Conservation (phyloP, 2,113 vertebrate genomes). For the Bufo bufo region DNA sequence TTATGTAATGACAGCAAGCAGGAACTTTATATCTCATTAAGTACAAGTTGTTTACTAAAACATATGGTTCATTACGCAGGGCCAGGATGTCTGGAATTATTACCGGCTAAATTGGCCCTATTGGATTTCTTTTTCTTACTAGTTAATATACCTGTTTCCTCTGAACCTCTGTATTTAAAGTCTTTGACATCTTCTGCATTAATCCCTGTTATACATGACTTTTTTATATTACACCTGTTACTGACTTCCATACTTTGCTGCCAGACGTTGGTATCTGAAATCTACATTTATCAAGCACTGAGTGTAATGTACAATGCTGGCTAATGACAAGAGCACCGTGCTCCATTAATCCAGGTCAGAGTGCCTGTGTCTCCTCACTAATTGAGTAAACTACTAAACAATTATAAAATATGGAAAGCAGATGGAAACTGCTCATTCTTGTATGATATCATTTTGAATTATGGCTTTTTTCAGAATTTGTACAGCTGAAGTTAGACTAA, state of each 20-base stretch:
- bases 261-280: not conserved
- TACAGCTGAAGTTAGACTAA: not conserved
- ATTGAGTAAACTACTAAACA: constrained; percentile 23
- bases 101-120: constrained; percentile 5
- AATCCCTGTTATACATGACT: not conserved
- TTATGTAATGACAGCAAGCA: constrained; percentile 9
- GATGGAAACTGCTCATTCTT: not conserved
- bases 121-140: not conserved
- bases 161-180: not conserved
- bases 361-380: not conserved
- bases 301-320: not conserved
- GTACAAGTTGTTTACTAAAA: not conserved
- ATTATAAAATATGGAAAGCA: constrained; percentile 14
- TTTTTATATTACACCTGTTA: constrained; percentile 26
- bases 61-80: constrained; percentile 6
- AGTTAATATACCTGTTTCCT: constrained; percentile 6
- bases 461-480: not conserved
- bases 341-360: constrained; percentile 36
- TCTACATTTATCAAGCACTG: not conserved
- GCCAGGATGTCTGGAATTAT: constrained; percentile 13
- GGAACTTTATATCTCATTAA: constrained; percentile 28
- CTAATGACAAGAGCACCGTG: constrained; percentile 4
- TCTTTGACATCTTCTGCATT: not conserved
- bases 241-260: not conserved
- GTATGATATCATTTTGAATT: not conserved